Evolutionary conservation across 2,797 vertebrate genomes (phyloP), one percentile per base, ranked within the genome.

Genomic region (Sebastes alutus): DNA sequence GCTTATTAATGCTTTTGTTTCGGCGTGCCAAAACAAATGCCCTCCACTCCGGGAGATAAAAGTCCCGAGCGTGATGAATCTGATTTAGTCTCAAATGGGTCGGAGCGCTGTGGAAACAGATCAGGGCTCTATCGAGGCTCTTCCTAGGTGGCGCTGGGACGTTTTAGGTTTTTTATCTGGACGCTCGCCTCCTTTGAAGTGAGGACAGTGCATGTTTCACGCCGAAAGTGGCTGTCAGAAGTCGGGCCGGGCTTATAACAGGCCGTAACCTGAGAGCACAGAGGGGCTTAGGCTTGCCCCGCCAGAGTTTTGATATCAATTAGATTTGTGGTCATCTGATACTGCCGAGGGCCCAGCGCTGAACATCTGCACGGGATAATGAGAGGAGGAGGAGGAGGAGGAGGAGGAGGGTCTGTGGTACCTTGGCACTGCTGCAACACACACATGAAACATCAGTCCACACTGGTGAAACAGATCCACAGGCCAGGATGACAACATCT

Each of bases 1-100:
- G 89, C 96, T 96, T 96, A 96, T 96, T 96, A 94, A 94, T 92
- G 94, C 96, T 95, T 96, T 94, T 94, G 94, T 95, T 94, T 93
- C 72, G 70, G 38, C 72, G 76, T 88, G 93, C 93, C 92, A 95
- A 96, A 94, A 94, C 81, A 93, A 96, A 95, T 84, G 89, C 74
- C 87, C 83, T 76, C 84, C 76, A 54, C 59, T 59, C 87, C 61
- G 72, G 87, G 83, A 95, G 95, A 96, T 95, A 94, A 96, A 96
- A 96, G 89, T 85, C 89, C 76, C 14, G 32, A 89, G 85, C 65
- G n/a, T 72, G 84, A 81, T 91, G 87, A 63, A 86, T 89, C 76
- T 16, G 77, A 86, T 91, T 88, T 87, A 90, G 92, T 86, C 89
- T 87, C 71, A 89, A 89, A 91, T 72, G 73, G 89, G 89, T 88